Evolutionary conservation across 1,140 invertebrate genomes (phyloP).

Genomic region (Hyposmocoma kahamanoa): DNA sequence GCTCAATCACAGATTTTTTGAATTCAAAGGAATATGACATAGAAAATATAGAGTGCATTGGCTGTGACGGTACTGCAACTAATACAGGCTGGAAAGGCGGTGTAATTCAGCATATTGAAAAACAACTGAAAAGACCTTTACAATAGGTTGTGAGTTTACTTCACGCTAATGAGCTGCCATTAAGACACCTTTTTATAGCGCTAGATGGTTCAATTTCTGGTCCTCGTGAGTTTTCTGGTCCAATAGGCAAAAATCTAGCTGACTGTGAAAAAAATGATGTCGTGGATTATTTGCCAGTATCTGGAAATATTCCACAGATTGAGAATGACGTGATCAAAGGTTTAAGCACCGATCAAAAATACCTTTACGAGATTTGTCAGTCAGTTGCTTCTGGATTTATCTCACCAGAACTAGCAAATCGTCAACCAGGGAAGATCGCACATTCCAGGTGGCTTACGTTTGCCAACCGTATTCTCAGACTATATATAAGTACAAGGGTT

Average conservation of each 20-base stretch:
- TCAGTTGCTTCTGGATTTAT: conserved; percentile 25
- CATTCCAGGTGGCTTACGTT: conserved; percentile 42
- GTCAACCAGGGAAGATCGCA: conserved; percentile 29
- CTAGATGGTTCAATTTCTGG: conserved; percentile 30
- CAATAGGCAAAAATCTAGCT: conserved; percentile 23
- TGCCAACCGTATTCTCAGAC: conserved; percentile 34
- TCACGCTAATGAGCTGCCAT: conserved; percentile 15
- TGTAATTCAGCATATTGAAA: conserved; percentile 23
- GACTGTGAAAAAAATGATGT: no score
- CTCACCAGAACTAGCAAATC: conserved; percentile 26
- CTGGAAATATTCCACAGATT: conserved; percentile 10
- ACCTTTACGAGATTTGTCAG: conserved; percentile 26
- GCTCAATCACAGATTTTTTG: no score
- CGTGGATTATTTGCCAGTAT: no score
- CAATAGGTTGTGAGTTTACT: conserved; percentile 18
- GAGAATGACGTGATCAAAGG: conserved; percentile 17
- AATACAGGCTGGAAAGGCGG: conserved; percentile 26
- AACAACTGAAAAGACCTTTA: conserved; percentile 15
- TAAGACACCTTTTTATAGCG: conserved; percentile 32
- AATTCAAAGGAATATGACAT: no score
- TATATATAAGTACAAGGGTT: conserved; percentile 24
- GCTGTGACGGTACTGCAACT: conserved; percentile 27
- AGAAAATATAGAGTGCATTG: no score
- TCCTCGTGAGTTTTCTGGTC: conserved; percentile 23
- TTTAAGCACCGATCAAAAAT: conserved; percentile 34